Evolutionary conservation across 2,113 vertebrate species (phyloP).

Genomic region (Carlito syrichta): DNA sequence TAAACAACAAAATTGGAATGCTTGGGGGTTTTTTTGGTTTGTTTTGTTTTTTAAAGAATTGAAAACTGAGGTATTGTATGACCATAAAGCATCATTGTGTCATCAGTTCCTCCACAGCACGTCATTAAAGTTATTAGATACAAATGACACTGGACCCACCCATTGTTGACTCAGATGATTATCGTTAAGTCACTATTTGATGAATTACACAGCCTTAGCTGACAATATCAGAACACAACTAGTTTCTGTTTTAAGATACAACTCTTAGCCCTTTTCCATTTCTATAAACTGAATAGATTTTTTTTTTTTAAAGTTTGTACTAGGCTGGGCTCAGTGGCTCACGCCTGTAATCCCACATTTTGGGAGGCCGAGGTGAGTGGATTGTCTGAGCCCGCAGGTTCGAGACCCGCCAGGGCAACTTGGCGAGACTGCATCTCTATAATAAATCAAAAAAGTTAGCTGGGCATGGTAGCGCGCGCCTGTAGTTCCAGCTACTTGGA

Average conservation of each 20-base stretch:
- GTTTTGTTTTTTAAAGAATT: constrained; percentile 43
- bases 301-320: no score
- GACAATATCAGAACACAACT: not conserved
- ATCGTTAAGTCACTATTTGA: not conserved
- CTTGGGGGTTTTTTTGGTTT: constrained; percentile 78
- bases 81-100: not conserved
- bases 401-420: not conserved
- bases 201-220: not conserved
- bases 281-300: no score
- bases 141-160: not conserved
- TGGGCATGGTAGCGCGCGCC: not conserved
- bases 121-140: not conserved
- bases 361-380: not conserved
- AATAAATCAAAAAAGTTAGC: not conserved
- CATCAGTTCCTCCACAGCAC: not conserved
- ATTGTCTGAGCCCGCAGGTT: not conserved
- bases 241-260: not conserved
- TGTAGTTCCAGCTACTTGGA: not conserved
- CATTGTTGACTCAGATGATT: not conserved
- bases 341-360: not conserved
- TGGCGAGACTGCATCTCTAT: not conserved
- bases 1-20: constrained; percentile 81
- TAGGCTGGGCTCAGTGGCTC: not conserved
- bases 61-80: not conserved
- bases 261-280: not conserved